Evolutionary conservation across 2,113 vertebrate species (phyloP), one percentile per base, ranked within the genome.

Genomic region (Stictonetta naevosa): DNA sequence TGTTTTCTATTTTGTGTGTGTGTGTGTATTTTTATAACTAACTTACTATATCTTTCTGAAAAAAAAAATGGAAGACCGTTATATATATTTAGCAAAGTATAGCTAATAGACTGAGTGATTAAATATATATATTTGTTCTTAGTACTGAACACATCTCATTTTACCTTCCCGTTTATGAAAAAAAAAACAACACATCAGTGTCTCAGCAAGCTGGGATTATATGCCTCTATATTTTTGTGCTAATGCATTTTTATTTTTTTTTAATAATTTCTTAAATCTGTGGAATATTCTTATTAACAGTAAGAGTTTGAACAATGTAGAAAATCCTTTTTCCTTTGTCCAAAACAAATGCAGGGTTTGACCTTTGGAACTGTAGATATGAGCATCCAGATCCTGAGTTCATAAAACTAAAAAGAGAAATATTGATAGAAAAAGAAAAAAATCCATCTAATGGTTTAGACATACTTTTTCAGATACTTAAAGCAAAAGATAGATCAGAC

Each of bases 231-330:
- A 29, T 88, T 89, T 96, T 87, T 38, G 75, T 67, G 10, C 15
- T 59, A 72, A 14, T 52, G 55, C 6, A 58, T n/a, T 34, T 59
- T 76, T 36, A 31, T 75, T 56, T 55, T 76, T 36, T 31, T 75
- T 56, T 60, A n/a, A 90, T 79, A 76, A 88, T 40, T 94, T 29
- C 21, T 83, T 90, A 79, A 59, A 66, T 74, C 26, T 64, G 12
- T 83, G 10, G 5, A 58, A 21, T 8, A 19, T 48, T 73, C 10
- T 58, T 77, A 69, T 66, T 83, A 92, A 76, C 34, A 59, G 15
- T n/a, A 92, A 66, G 23, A 88, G 5, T 76, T 34, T 68, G 44
- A 90, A 79, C 44, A 90, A 52, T 2, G 2, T 19, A 77, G 18
- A 68, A 72, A 79, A 76, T 62, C 6, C 13, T 36, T 23, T 60